These are phyloP conservation scores for Aphelocoma californica DNA, from an alignment of 2,797 vertebrate genomes.

Conservation along the genomic window DNA sequence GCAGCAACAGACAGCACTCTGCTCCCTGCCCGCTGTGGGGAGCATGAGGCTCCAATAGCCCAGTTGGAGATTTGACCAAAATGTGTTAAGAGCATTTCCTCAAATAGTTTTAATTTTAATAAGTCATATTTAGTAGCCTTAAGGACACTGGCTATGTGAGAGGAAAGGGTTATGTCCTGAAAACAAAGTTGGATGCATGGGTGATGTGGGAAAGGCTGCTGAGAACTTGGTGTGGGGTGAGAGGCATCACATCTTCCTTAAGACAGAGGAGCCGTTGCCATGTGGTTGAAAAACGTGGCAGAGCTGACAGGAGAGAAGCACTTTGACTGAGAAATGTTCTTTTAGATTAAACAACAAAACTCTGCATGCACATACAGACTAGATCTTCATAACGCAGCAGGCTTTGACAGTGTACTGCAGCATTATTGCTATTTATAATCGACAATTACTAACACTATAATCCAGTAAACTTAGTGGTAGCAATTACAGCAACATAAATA, in stretches of 20 bases:
- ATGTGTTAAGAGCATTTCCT: not conserved
- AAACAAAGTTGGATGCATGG: not conserved
- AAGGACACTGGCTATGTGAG: not conserved
- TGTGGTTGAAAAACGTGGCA: not conserved
- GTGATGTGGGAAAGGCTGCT: not conserved
- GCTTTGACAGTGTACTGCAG: constrained; percentile 59
- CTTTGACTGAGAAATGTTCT: constrained; percentile 25
- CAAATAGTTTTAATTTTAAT: not conserved
- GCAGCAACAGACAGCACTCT: not conserved
- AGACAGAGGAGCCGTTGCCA: not conserved
- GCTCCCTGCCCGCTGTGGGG: not conserved
- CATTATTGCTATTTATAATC: constrained; percentile 72
- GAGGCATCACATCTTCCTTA: not conserved
- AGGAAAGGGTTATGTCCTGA: not conserved
- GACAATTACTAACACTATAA: constrained; percentile 69
- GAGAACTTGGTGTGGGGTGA: not conserved
- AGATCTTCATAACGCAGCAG: not conserved
- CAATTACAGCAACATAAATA: constrained; percentile 73
- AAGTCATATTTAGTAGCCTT: not conserved
- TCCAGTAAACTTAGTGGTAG: constrained; percentile 65
- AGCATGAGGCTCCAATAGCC: fast-evolving
- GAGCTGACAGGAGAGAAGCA: not conserved
- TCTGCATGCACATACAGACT: constrained; percentile 59
- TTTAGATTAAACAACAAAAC: constrained; percentile 53
- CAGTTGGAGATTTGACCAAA: not conserved